Evolutionary conservation across 2,797 vertebrate genomes (phyloP).

Genomic region (Chromis chromis): DNA sequence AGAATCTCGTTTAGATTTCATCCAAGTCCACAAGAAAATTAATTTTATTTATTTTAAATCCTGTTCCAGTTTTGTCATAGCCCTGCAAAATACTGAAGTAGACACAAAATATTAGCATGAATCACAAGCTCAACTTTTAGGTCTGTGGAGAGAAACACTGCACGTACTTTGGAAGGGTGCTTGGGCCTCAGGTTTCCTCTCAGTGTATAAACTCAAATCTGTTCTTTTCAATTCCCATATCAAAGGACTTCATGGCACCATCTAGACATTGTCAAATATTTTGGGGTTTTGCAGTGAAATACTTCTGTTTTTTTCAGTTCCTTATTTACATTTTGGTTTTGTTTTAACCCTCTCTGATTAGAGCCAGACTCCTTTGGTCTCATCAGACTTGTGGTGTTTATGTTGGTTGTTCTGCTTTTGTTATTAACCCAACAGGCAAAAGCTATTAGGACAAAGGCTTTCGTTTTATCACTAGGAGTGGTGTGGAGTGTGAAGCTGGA

Average conservation of each 20-base stretch:
- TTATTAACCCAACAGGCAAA: constrained; percentile 70
- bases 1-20: no score
- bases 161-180: background rate
- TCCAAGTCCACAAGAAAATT: no score
- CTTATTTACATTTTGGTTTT: constrained; percentile 8
- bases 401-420: constrained; percentile 72
- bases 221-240: constrained; percentile 33
- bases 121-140: background rate
- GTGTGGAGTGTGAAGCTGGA: constrained; percentile 71
- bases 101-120: background rate
- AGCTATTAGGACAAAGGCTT: constrained; percentile 63
- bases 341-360: constrained; percentile 33
- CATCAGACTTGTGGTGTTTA: constrained; percentile 67
- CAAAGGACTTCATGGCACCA: constrained; percentile 18
- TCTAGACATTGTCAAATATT: constrained; percentile 23
- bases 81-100: no score
- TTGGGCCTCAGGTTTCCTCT: constrained; percentile 25
- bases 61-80: no score
- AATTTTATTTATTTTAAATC: no score
- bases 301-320: constrained; percentile 25
- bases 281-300: constrained; percentile 4
- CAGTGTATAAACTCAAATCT: constrained; percentile 23
- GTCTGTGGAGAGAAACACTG: constrained; percentile 30
- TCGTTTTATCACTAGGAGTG: constrained; percentile 62
- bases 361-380: constrained; percentile 33